Evolutionary conservation across 1,140 invertebrate genomes (phyloP).

Genomic region (Penaeus chinensis): DNA sequence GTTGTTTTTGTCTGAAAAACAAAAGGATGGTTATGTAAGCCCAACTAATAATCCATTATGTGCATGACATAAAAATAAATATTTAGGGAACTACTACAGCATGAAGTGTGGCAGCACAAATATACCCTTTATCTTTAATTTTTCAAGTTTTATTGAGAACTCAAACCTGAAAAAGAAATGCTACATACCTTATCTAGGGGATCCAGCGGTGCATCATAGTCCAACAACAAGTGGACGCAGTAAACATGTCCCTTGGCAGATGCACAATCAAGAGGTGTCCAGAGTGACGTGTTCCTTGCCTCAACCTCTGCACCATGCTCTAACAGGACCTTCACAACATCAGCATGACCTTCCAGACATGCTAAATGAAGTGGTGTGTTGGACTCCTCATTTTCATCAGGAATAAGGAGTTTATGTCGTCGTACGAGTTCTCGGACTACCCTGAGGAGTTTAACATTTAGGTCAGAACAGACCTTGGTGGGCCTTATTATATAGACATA

Average conservation of each 20-base stretch:
- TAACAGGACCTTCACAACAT: conserved; percentile 67
- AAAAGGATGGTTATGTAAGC: not conserved
- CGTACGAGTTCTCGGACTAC: conserved; percentile 68
- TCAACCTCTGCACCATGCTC: conserved; percentile 70
- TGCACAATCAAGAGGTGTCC: conserved; percentile 72
- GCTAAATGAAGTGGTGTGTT: conserved; percentile 71
- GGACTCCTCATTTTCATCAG: conserved; percentile 67
- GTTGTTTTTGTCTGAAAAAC: conserved; percentile 73
- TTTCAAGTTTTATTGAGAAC: no score
- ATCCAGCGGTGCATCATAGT: conserved; percentile 65
- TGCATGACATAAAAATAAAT: no score
- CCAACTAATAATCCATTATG: no score
- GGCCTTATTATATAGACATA: not conserved
- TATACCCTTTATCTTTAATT: no score
- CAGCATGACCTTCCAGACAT: conserved; percentile 67
- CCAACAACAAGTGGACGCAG: conserved; percentile 68
- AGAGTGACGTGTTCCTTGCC: conserved; percentile 69
- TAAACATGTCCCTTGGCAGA: conserved; percentile 70
- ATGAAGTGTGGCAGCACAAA: no score
- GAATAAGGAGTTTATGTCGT: conserved; percentile 67
- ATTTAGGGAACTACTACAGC: no score
- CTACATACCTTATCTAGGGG: conserved; percentile 63
- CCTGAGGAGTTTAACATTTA: conserved; percentile 51
- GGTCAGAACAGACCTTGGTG: not conserved
- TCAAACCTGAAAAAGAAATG: not conserved